Conservation (phyloP, 2,797 vertebrate genomes). For the Darevskia mixta region DNA sequence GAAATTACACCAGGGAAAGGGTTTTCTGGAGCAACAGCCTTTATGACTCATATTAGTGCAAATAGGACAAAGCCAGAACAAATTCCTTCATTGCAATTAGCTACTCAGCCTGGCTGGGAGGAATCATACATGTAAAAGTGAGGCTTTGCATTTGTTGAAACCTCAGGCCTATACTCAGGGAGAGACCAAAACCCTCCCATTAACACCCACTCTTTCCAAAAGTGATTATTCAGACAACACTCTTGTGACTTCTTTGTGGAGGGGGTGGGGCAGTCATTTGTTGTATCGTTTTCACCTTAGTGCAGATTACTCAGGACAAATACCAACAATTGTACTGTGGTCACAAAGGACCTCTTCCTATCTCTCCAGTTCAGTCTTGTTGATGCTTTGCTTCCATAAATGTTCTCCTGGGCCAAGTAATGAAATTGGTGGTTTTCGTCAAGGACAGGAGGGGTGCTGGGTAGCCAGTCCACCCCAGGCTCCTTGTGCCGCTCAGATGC, state of each 20-base stretch:
- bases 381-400: neutral
- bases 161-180: neutral
- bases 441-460: neutral
- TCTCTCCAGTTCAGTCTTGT: constrained; percentile 50
- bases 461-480: neutral
- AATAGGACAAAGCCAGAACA: neutral
- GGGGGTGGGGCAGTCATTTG: neutral
- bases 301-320: constrained; percentile 51
- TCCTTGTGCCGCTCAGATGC: constrained; percentile 5
- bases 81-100: neutral
- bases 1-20: neutral
- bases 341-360: constrained; percentile 42
- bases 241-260: neutral
- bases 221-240: neutral
- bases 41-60: neutral
- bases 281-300: constrained; percentile 32
- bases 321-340: constrained; percentile 30
- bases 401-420: neutral
- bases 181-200: neutral
- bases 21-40: neutral
- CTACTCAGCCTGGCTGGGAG: neutral
- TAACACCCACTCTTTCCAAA: constrained; percentile 18
- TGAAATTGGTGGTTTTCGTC: neutral
- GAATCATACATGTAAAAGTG: neutral
- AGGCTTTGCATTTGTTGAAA: neutral